Conservation (phyloP, 2,113 vertebrate genomes). For the Tachysurus vachellii region DNA sequence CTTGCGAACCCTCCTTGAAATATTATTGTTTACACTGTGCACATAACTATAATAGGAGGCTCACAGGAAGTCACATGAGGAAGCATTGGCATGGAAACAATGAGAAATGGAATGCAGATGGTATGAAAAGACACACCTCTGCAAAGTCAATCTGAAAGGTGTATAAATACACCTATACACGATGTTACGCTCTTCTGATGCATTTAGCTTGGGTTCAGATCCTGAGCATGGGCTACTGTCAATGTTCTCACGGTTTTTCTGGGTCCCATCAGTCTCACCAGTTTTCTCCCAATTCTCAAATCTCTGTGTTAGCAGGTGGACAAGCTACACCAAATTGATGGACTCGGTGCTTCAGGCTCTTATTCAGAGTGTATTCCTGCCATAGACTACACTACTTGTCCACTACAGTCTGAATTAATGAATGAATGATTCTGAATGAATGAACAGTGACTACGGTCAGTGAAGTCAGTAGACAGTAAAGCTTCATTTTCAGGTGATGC, state of each 20-base stretch:
- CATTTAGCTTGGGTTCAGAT: neutral
- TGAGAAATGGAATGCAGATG: neutral
- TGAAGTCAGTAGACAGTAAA: neutral
- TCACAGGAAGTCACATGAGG: neutral
- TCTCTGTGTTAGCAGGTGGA: neutral
- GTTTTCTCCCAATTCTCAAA: neutral
- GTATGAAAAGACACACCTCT: neutral
- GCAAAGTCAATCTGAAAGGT: neutral
- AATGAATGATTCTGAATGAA: no score
- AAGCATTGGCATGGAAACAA: neutral
- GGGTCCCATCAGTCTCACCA: neutral
- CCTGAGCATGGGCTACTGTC: neutral
- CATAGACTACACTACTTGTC: neutral
- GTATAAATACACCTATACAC: neutral
- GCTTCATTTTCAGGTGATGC: neutral
- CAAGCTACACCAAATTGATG: neutral
- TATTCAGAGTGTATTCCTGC: neutral
- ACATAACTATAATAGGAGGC: neutral
- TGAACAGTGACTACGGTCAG: neutral
- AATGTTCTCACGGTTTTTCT: neutral
- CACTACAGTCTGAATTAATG: neutral
- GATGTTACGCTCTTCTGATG: no score
- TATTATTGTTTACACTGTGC: neutral
- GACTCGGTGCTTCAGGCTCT: neutral
- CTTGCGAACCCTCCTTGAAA: neutral